A percentile compares a stretch with the other conserved stretches of the same genome.
These are phyloP conservation scores for Romanogobio albipinnatus DNA, from an alignment of 2,113 vertebrate species.

Conservation along the genomic window DNA sequence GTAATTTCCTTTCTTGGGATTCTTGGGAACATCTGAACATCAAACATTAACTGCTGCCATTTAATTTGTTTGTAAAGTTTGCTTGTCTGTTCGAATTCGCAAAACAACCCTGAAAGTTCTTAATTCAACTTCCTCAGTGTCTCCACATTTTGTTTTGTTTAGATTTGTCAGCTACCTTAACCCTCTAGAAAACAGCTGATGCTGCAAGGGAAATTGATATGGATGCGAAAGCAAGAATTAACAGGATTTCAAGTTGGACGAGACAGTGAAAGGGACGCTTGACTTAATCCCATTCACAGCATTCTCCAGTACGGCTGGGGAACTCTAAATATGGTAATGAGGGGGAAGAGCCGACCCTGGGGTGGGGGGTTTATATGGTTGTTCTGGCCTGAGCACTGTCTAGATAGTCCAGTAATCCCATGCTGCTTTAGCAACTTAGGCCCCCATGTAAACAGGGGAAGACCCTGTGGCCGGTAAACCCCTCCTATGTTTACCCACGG, in stretches of 20 bases:
- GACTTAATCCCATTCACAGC: constrained; percentile 56
- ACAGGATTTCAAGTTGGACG: constrained; percentile 61
- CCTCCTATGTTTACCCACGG: constrained; percentile 63
- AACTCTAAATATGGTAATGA: constrained; percentile 67
- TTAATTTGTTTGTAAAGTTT: not conserved
- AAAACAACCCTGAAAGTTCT: not conserved
- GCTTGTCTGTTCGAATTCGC: not conserved
- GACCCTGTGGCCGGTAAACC: constrained; percentile 57
- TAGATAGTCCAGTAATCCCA: constrained; percentile 57
- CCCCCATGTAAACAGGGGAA: constrained; percentile 49
- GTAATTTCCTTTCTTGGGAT: not conserved
- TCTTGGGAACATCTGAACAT: not conserved
- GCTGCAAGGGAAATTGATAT: constrained; percentile 58
- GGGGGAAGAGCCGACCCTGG: constrained; percentile 41
- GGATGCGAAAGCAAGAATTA: constrained; percentile 62
- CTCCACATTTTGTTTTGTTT: not conserved
- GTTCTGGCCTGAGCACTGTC: constrained; percentile 45
- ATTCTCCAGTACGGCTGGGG: constrained; percentile 28
- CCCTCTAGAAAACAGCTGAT: constrained; percentile 45
- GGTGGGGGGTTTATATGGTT: constrained; percentile 56
- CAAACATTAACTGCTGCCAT: not conserved
- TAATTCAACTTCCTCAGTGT: not conserved
- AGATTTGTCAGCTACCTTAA: constrained; percentile 29
- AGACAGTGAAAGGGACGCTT: constrained; percentile 49
- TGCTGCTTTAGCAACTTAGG: constrained; percentile 24